These are phyloP conservation scores for Drosophila sechellia DNA, from an alignment of 1,140 invertebrate species.

Conservation along the genomic window DNA sequence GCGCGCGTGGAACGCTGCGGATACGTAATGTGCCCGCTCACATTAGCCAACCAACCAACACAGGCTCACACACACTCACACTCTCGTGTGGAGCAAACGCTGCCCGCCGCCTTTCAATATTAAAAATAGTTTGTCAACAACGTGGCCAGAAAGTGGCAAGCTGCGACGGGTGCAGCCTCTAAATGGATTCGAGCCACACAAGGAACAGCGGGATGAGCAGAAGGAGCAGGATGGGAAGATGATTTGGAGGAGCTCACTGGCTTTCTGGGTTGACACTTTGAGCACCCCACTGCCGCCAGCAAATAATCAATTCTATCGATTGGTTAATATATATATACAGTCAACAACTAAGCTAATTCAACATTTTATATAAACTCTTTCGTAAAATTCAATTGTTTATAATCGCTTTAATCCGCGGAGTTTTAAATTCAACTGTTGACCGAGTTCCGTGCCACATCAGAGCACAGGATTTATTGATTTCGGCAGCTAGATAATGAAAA, in stretches of 20 bases:
- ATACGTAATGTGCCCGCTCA: constrained; percentile 43
- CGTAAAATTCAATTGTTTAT: neutral
- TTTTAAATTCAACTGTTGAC: constrained; percentile 5
- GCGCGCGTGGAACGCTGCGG: constrained; percentile 44
- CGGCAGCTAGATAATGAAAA: constrained; percentile 61
- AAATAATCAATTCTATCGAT: constrained; percentile 10
- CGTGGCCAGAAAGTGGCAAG: constrained; percentile 72
- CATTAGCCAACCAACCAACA: constrained; percentile 6
- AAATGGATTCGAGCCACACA: constrained; percentile 25
- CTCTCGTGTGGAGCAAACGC: constrained; percentile 13
- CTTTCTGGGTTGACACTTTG: neutral
- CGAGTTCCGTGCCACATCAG: constrained; percentile 10
- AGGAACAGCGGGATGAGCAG: neutral
- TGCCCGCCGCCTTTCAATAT: constrained; percentile 62
- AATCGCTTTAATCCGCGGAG: neutral
- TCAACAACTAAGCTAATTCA: neutral
- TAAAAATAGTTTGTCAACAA: constrained; percentile 78
- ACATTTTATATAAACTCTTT: no score
- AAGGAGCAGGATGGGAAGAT: neutral
- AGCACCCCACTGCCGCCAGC: neutral
- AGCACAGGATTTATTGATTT: constrained; percentile 41
- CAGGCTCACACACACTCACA: constrained; percentile 3
- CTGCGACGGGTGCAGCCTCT: constrained; percentile 38
- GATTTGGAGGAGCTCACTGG: neutral
- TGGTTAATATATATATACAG: no score